Evolutionary conservation across 2,888 invertebrate species (phyloP), one percentile per base, ranked within the genome.

Genomic region (Lasioglossum pauxillum): DNA sequence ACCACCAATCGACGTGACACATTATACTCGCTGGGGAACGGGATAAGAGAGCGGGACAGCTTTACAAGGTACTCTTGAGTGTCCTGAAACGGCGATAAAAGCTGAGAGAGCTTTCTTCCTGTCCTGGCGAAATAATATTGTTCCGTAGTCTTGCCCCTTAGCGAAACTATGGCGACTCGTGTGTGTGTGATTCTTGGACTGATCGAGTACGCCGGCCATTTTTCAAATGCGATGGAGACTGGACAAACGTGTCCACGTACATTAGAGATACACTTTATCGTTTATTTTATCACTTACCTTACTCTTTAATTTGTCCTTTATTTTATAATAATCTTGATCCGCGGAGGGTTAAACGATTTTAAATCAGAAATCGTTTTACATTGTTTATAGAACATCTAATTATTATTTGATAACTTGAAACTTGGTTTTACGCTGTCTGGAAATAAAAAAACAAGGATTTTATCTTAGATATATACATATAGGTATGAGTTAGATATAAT

Each of bases 1-100:
- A 75, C 85, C 78, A 78, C 82, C 82, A 75, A 82, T 86, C 81
- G 86, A 78, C 78, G 85, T 78, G 82, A 75, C 85, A 81, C 78
- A 75, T 82, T 85, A 80, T 74, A 64, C 46, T 75, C 74, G 12
- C 49, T 44, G 5, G 74, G 19, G 49, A 23, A 31, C 35, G 1
- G 27, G 27, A 27, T 14, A 8, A 72, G 23, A 16, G 60, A 57
- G 46, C 38, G 16, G 23, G 41, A 31, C n/a, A 53, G 81, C 53
- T 75, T 71, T 81, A 72, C 71, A 60, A 75, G 44, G 27, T 23
- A 53, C 27, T 19, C 71, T 46, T 19, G 60, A 83, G 79, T 75
- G 60, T 75, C 71, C 53, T 83, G 71, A n/a, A 85, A 72, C 64
- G 64, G 19, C 84, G 78, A 84, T 75, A 84, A 79, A 79, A 85